Conservation (phyloP, 2,797 vertebrate genomes). For the Kryptolebias ocellatus region DNA sequence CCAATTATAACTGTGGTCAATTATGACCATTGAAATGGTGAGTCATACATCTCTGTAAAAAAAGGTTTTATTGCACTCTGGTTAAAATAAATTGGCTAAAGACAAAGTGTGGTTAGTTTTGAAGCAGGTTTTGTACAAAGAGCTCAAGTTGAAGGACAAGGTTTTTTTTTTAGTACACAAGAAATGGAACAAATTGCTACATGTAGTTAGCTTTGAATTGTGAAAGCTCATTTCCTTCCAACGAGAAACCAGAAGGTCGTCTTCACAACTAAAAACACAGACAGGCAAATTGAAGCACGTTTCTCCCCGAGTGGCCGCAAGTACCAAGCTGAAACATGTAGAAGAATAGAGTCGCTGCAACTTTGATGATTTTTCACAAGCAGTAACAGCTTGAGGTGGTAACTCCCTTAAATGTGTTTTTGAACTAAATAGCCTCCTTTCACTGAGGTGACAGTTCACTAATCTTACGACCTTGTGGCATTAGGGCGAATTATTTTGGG, state of each 20-base stretch:
- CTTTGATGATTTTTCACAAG: constrained; percentile 35
- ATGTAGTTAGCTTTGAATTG: constrained; percentile 22
- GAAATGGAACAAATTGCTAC: constrained; percentile 34
- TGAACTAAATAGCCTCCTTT: constrained; percentile 11
- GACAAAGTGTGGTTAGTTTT: constrained; percentile 62
- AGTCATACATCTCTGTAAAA: constrained; percentile 45
- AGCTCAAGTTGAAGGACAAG: constrained; percentile 46
- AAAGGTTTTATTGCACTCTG: constrained; percentile 12
- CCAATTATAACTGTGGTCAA: constrained; percentile 43
- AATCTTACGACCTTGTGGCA: neutral
- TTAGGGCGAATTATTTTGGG: neutral
- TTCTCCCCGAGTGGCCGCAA: constrained; percentile 60
- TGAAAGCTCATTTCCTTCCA: constrained; percentile 44
- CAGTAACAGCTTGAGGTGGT: constrained; percentile 15
- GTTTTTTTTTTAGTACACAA: constrained; percentile 53
- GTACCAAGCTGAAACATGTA: constrained; percentile 58
- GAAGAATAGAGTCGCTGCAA: constrained; percentile 26
- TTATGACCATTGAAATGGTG: constrained; percentile 42
- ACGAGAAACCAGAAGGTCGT: constrained; percentile 49
- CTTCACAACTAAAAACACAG: constrained; percentile 42
- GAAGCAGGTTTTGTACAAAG: constrained; percentile 45
- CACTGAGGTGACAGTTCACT: constrained; percentile 13
- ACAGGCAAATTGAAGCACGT: constrained; percentile 21
- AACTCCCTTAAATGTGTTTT: constrained; percentile 1
- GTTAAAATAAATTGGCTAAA: constrained; percentile 44